A percentile compares a stretch with the other conserved stretches of the same genome.
Conservation (phyloP, 2,797 vertebrate species). For the Monodelphis domestica region DNA sequence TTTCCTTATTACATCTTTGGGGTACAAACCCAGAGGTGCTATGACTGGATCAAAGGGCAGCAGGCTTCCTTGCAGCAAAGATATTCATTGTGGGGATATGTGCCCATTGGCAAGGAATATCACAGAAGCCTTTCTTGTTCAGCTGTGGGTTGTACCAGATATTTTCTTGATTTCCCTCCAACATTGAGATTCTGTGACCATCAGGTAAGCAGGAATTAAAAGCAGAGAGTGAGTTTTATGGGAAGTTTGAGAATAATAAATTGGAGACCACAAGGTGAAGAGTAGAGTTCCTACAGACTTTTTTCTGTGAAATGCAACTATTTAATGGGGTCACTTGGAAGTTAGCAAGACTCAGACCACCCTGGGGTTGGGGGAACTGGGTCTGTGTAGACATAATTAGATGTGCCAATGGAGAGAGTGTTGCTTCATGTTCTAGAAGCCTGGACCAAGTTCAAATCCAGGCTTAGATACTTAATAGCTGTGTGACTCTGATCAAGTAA, state of each 20-base stretch:
- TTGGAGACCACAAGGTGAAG: neutral
- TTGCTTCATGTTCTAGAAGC: neutral
- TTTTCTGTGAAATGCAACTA: neutral
- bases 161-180: neutral
- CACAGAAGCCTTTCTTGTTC: neutral
- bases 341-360: neutral
- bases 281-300: neutral
- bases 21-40: too few species aligned
- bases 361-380: neutral
- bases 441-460: neutral
- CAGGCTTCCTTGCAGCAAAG: neutral
- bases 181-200: neutral
- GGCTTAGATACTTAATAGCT: neutral
- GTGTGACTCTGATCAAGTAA: neutral
- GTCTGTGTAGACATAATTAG: neutral
- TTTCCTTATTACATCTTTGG: too few species aligned
- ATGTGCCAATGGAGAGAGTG: neutral
- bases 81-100: neutral
- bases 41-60: too few species aligned
- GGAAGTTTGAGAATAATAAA: neutral
- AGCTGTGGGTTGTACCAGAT: neutral
- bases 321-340: neutral
- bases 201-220: neutral
- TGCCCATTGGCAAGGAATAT: neutral
- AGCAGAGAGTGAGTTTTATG: neutral